Conservation (phyloP, 2,113 vertebrate species). For the Peromyscus californicus region DNA sequence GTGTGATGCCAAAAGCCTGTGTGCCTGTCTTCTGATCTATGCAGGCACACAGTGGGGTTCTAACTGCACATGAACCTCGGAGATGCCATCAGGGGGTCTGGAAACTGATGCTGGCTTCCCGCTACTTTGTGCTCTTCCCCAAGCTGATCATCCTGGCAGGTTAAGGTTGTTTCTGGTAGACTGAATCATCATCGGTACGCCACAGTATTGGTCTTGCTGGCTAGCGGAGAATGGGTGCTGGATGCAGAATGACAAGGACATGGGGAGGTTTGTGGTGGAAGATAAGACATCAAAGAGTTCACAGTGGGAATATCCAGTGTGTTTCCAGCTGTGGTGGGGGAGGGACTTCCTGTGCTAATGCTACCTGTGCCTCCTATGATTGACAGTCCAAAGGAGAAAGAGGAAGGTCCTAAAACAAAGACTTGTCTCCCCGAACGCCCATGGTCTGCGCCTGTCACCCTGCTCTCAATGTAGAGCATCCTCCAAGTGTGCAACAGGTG, state of each 20-base stretch:
- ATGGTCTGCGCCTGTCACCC: neutral
- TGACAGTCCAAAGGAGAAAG: conserved; percentile 4
- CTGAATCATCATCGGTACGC: neutral
- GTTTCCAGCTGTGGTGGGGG: neutral
- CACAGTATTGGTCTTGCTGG: neutral
- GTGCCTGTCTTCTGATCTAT: neutral
- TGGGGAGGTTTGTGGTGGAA: neutral
- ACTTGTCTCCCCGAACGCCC: neutral
- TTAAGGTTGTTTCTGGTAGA: conserved; percentile 16
- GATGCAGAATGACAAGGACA: neutral
- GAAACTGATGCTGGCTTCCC: neutral
- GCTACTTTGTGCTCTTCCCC: neutral
- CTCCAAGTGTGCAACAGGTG: neutral
- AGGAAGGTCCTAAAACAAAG: neutral
- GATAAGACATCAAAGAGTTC: neutral
- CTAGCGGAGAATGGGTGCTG: neutral
- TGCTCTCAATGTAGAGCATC: neutral
- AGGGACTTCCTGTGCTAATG: neutral
- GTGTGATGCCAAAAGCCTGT: neutral
- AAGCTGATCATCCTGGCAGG: neutral
- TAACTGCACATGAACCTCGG: neutral
- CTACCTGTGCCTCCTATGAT: neutral
- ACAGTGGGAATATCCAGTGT: neutral
- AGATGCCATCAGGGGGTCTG: neutral
- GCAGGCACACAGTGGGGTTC: too few relatives aligned